Evolutionary conservation across 2,888 invertebrate genomes (phyloP).

Genomic region (Melinaea menophilus): DNA sequence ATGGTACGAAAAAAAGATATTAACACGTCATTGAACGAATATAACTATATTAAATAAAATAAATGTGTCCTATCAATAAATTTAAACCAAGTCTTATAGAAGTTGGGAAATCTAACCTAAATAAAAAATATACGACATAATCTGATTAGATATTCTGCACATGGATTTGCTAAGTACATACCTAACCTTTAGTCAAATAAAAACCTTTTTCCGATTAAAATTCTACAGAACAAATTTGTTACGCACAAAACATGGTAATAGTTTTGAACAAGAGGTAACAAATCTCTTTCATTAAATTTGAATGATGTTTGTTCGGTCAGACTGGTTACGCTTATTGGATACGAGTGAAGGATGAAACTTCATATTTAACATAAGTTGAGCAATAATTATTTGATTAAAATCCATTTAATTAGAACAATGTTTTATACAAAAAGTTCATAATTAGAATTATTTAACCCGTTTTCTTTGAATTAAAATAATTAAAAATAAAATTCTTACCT

Average conservation of each 20-base stretch:
- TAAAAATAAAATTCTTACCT: conserved; percentile 75
- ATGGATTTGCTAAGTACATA: conserved; percentile 9
- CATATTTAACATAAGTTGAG: not conserved
- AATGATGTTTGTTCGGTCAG: conserved; percentile 1
- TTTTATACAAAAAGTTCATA: no score
- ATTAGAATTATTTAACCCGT: no score
- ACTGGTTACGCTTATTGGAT: not conserved
- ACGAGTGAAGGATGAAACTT: not conserved
- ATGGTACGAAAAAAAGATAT: no score
- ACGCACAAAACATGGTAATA: conserved; percentile 19
- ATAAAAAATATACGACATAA: not conserved
- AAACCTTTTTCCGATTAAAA: conserved; percentile 13
- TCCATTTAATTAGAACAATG: no score
- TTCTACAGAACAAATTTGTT: conserved; percentile 16
- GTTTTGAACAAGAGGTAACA: conserved; percentile 11
- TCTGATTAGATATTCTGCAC: conserved; percentile 4
- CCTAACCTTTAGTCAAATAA: conserved; percentile 8
- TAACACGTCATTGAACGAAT: no score
- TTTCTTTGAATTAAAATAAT: no score
- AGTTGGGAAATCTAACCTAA: no score
- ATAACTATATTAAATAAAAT: no score
- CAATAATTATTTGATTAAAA: not conserved
- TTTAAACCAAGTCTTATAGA: no score
- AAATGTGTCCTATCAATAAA: no score
- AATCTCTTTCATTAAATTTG: conserved; percentile 6